Conservation (phyloP, 1,140 invertebrate species). For the Anagrus nilaparvatae region DNA sequence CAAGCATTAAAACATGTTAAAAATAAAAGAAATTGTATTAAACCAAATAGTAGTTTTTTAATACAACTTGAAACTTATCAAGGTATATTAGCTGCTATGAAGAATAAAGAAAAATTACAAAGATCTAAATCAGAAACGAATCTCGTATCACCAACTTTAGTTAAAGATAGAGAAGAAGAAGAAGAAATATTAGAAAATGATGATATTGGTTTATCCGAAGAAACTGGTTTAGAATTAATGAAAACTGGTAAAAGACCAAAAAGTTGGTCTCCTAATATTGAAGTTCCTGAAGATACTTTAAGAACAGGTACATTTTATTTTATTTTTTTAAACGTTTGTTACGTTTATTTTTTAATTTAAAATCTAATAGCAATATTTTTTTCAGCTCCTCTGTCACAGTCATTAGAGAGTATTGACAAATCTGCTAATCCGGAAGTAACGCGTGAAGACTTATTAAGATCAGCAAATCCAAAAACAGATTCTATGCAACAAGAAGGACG, state of each 20-base stretch:
- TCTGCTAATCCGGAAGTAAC: constrained; percentile 34
- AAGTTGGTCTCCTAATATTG: constrained; percentile 71
- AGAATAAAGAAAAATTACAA: constrained; percentile 84
- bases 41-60: constrained; percentile 91
- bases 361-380: too few species aligned
- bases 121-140: constrained; percentile 89
- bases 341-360: too few species aligned
- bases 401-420: constrained; percentile 41
- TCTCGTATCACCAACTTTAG: constrained; percentile 57
- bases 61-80: constrained; percentile 92
- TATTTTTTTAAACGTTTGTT: constrained; percentile 6
- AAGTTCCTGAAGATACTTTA: constrained; percentile 46
- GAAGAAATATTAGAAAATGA: constrained; percentile 21
- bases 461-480: constrained; percentile 23
- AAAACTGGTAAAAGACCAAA: constrained; percentile 51
- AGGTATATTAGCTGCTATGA: constrained; percentile 92
- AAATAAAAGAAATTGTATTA: constrained; percentile 81
- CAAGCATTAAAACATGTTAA: constrained; percentile 85
- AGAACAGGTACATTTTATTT: constrained; percentile 32
- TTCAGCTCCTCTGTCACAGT: constrained; percentile 40
- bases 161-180: constrained; percentile 21
- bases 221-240: constrained; percentile 30
- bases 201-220: constrained; percentile 10
- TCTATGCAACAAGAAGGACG: constrained; percentile 43
- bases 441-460: constrained; percentile 34